These are phyloP conservation scores for Globicephala melas DNA, from an alignment of 2,113 vertebrate genomes.

Conservation along the genomic window DNA sequence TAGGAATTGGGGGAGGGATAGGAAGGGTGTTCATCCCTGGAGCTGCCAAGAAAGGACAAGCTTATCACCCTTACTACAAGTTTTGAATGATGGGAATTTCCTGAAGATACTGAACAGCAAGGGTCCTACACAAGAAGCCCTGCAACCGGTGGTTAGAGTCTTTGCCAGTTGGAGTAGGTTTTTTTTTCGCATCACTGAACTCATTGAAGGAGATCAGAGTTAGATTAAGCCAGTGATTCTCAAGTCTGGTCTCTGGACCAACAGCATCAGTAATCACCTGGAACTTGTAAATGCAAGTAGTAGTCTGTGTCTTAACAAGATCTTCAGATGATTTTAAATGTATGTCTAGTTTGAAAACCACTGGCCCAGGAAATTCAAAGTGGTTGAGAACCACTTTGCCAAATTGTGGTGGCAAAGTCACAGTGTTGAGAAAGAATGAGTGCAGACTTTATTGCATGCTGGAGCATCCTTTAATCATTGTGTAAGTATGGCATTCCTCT, in stretches of 20 bases:
- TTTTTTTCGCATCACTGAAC: background rate
- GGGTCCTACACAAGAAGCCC: background rate
- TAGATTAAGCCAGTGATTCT: constrained; percentile 1
- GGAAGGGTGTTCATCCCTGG: background rate
- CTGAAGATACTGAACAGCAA: background rate
- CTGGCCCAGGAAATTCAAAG: background rate
- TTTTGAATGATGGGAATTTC: constrained; percentile 12
- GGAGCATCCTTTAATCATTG: background rate
- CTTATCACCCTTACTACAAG: background rate
- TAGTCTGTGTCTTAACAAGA: background rate
- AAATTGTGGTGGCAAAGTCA: background rate
- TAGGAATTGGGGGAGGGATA: background rate
- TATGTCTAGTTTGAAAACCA: background rate
- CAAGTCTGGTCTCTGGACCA: background rate
- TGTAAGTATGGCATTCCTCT: background rate
- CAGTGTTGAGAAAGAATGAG: background rate
- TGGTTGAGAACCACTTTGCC: background rate
- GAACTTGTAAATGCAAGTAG: background rate
- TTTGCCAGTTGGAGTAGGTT: background rate
- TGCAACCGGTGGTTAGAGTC: background rate
- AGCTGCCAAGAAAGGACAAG: background rate
- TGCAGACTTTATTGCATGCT: background rate
- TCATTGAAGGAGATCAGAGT: background rate
- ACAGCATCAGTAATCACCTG: background rate
- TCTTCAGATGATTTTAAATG: background rate